Evolutionary conservation across 1,140 invertebrate genomes (phyloP).

Genomic region (Drosophila ficusphila): DNA sequence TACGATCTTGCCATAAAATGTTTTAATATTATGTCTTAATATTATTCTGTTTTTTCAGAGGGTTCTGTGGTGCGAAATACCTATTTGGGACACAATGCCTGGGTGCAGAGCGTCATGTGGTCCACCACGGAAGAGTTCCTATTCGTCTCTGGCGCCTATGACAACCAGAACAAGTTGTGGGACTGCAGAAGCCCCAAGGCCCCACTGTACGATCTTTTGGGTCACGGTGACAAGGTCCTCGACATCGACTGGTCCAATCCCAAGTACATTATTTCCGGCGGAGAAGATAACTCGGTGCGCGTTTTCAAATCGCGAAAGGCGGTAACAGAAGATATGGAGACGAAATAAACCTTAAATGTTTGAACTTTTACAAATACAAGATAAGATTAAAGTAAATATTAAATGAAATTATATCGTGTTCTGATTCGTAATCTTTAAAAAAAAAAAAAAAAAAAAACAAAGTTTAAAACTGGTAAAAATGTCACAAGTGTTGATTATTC

Average conservation of each 20-base stretch:
- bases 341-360: constrained; percentile 36
- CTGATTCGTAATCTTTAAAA: too few species aligned
- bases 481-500: too few species aligned
- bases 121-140: constrained; percentile 92
- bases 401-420: not conserved
- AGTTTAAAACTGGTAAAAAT: too few species aligned
- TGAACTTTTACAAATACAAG: constrained; percentile 13
- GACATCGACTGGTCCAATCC: constrained; percentile 97
- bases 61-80: constrained; percentile 93
- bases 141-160: constrained; percentile 97
- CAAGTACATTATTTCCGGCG: constrained; percentile 94
- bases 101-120: constrained; percentile 96
- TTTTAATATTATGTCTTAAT: too few species aligned
- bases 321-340: constrained; percentile 50
- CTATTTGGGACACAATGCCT: constrained; percentile 95
- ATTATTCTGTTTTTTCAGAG: constrained; percentile 85
- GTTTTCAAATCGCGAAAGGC: constrained; percentile 90
- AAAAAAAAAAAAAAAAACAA: too few species aligned
- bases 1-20: constrained; percentile 81
- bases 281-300: constrained; percentile 96
- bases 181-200: constrained; percentile 96
- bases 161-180: constrained; percentile 97
- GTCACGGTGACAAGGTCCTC: constrained; percentile 97
- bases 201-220: constrained; percentile 95
- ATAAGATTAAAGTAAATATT: constrained; percentile 32